Percentiles rank a stretch among this genome's conserved stretches.
Evolutionary conservation across 2,888 invertebrate species (phyloP).

Genomic region (Calephelis perditalis): DNA sequence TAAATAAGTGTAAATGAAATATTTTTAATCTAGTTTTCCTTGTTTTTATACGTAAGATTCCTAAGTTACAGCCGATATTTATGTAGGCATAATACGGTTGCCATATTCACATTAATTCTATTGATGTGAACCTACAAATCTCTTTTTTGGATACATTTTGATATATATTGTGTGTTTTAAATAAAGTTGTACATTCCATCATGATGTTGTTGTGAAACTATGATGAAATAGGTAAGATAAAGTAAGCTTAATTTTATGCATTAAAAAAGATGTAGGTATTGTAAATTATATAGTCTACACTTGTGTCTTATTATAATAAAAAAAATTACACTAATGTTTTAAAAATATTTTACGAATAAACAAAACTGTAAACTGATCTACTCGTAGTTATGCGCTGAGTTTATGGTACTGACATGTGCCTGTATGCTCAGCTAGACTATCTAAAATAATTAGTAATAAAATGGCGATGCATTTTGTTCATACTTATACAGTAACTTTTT

Average conservation of each 20-base stretch:
- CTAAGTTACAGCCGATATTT: not conserved
- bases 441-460: not conserved
- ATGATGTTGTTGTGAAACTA: not conserved
- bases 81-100: not conserved
- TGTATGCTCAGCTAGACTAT: not conserved
- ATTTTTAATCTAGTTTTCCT: conserved; percentile 3
- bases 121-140: not conserved
- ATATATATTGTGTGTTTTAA: not conserved
- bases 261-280: not conserved
- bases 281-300: no score
- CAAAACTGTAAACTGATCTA: no score
- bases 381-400: no score
- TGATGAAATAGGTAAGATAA: conserved; percentile 1
- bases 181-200: conserved; percentile 1
- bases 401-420: no score
- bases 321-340: no score
- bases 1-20: not conserved
- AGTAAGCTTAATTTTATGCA: not conserved
- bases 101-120: not conserved
- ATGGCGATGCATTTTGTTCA: not conserved
- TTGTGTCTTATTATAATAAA: no score
- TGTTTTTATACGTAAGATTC: not conserved
- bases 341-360: no score
- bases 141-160: not conserved
- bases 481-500: not conserved